These are phyloP conservation scores for Steatocranus sp. DNA, from an alignment of 2,797 vertebrate species.

Conservation along the genomic window DNA sequence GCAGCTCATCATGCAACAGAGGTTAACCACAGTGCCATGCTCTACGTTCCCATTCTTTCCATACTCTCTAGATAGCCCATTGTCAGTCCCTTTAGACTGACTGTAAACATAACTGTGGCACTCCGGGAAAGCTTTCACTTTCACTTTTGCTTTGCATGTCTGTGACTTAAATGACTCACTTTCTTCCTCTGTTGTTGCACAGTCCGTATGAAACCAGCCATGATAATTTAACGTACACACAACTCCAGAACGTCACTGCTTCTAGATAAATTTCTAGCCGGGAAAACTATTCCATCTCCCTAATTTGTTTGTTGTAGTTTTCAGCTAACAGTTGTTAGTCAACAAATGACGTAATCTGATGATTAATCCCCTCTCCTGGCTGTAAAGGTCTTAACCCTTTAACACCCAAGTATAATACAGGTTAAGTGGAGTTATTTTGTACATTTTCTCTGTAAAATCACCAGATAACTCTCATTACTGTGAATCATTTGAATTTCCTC, in stretches of 20 bases:
- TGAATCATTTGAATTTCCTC: neutral
- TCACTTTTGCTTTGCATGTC: neutral
- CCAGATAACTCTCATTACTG: neutral
- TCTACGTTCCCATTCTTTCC: neutral
- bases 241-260: neutral
- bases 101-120: neutral
- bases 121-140: constrained; percentile 17
- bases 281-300: neutral
- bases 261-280: neutral
- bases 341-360: neutral
- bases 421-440: neutral
- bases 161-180: neutral
- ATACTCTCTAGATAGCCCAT: neutral
- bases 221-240: neutral
- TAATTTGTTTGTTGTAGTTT: neutral
- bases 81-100: neutral
- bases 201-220: neutral
- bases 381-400: neutral
- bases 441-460: neutral
- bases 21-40: constrained; percentile 13
- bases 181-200: neutral
- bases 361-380: constrained; percentile 17
- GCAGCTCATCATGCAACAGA: neutral
- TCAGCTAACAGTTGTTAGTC: neutral
- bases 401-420: neutral